These are phyloP conservation scores for Aurelia sp. DNA, from an alignment of 30 jellyfish, hydroid and myxozoan species.

Conservation along the genomic window DNA sequence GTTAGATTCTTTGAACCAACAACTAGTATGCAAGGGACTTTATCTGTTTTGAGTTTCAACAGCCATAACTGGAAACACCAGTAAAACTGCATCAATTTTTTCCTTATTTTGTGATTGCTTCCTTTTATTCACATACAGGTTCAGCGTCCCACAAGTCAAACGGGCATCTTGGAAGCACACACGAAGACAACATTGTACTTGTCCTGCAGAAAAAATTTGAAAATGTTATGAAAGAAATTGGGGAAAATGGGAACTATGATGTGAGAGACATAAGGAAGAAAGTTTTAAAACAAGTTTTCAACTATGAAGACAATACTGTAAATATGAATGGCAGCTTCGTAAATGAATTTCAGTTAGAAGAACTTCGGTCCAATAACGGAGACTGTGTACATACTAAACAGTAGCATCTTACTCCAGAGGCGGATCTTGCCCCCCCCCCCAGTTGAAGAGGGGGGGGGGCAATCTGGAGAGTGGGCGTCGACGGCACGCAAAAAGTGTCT, in stretches of 20 bases:
- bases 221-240: slow-evolving; percentile 30
- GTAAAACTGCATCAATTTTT: no score
- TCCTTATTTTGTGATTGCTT: no score
- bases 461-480: no score
- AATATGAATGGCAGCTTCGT: not conserved
- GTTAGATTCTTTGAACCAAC: no score
- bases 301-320: not conserved
- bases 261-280: slow-evolving; percentile 8
- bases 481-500: no score
- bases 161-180: no score
- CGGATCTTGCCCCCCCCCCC: no score
- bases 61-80: no score
- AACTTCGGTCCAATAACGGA: slow-evolving; percentile 6
- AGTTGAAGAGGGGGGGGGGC: no score
- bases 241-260: slow-evolving; percentile 19
- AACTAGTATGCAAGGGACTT: no score
- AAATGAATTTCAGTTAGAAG: slow-evolving; percentile 20
- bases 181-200: not conserved
- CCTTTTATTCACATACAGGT: not conserved
- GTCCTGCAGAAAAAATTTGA: slow-evolving; percentile 26
- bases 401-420: not conserved
- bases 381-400: not conserved
- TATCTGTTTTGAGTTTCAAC: no score
- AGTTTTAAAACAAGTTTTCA: slow-evolving; percentile 21
- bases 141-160: not conserved